Percentiles rank a stretch among this genome's conserved stretches.
Evolutionary conservation across 1,140 invertebrate genomes (phyloP).

Genomic region (Drosophila chauvacae): DNA sequence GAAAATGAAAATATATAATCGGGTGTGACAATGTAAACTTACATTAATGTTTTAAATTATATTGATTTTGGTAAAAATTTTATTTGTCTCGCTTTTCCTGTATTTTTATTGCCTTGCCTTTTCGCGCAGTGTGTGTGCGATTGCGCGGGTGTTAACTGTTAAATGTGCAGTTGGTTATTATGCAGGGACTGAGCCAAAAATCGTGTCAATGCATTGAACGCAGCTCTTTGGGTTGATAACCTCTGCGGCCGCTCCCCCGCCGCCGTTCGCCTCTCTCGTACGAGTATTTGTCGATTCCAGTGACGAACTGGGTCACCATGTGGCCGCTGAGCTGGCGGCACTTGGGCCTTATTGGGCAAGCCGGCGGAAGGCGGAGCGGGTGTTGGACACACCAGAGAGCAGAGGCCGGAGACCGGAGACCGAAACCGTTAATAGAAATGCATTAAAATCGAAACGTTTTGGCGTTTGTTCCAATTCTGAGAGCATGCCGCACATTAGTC

Average conservation of each 20-base stretch:
- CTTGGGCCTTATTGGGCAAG: conserved; percentile 35
- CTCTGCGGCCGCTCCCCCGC: conserved; percentile 26
- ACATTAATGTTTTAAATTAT: too few species aligned
- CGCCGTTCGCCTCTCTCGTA: conserved; percentile 3
- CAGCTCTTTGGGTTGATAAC: conserved; percentile 70
- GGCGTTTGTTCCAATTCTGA: conserved; percentile 78
- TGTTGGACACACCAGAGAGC: background rate
- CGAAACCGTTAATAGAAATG: conserved; percentile 78
- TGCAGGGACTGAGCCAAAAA: conserved; percentile 69
- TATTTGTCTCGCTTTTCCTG: background rate
- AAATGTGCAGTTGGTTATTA: conserved; percentile 63
- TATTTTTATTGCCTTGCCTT: background rate
- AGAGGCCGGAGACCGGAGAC: background rate
- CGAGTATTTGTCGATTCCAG: conserved; percentile 72
- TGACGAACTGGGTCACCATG: conserved; percentile 78
- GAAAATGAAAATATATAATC: too few species aligned
- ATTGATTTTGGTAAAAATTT: background rate
- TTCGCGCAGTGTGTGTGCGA: conserved; percentile 22
- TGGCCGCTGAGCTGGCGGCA: conserved; percentile 41
- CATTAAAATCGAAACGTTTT: conserved; percentile 70
- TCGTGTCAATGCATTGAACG: conserved; percentile 77
- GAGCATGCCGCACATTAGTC: conserved; percentile 77
- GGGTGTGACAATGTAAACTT: too few species aligned
- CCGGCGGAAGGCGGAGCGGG: conserved; percentile 13
- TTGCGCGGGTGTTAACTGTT: conserved; percentile 55